Base-by-base conservation (phyloP, 1,140 invertebrate species). In the Diplogasteroides magnus region DNA sequence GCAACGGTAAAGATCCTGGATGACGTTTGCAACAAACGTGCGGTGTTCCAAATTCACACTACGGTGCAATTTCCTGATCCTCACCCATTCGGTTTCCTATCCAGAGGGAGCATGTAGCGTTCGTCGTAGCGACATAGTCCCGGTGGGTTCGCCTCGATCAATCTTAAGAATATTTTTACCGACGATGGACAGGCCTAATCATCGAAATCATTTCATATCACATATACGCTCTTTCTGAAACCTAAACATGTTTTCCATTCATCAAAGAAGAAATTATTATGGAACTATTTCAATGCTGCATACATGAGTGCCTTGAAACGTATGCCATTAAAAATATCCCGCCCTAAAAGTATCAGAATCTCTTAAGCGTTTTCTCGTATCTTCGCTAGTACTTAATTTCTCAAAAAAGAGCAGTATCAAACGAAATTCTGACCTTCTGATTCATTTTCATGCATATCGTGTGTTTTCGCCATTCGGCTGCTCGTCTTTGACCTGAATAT, bases 61-160 rank as follows among this genome's bases (percentile, higher is more conserved):
- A 32, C 57, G 61, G 59, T 55, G 26, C 23, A 32, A 32, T 11
- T 31, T 61, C 23, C 23, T 19, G 6, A 66, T 61, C 25, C 58
- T 27, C 14, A 29, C 15, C 27, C 23, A 23, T 65, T 65, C 25
- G 69, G 62, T 26, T 48, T 68, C 57, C 69, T 48, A 29, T 78
- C 71, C 19, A 79, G 71, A 26, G 77, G 77, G 29, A 79, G 68
- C 77, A 78, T 78, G 60, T 80, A 78, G 23, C 76, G 70, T 58
- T 78, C 79, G 61, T 78, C 77, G 64, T 78, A 78, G 23, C 64
- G 65, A 64, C 77, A 78, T 28, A 77, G 67, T 32, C 77, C 77
- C 27, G 73, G 67, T n/a, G 62, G 77, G 48, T 64, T 67, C 29
- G 70, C 55, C 37, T 72, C 70, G 55, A 72, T 48, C 55, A 6